Conservation (phyloP, 2,888 invertebrate genomes). For the Buathra laborator region DNA sequence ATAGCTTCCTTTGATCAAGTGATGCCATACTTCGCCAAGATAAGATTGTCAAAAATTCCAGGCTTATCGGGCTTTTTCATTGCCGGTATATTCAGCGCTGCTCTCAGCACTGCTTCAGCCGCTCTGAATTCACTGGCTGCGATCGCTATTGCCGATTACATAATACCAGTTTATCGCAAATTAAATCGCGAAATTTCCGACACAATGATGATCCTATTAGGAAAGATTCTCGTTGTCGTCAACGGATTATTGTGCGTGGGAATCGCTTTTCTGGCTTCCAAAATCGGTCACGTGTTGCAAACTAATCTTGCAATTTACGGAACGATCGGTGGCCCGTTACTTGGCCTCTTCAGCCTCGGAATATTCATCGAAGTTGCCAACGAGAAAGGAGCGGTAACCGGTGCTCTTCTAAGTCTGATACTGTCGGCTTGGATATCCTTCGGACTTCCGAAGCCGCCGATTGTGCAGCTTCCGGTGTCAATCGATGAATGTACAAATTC, state of each 20-base stretch:
- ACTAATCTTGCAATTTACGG: constrained; percentile 94
- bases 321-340: constrained; percentile 93
- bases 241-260: constrained; percentile 77
- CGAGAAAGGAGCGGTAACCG: constrained; percentile 80
- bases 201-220: constrained; percentile 90
- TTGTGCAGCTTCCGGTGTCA: constrained; percentile 72
- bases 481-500: constrained; percentile 73
- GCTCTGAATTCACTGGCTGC: constrained; percentile 96
- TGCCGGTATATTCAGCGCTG: constrained; percentile 94
- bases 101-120: constrained; percentile 96
- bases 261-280: constrained; percentile 77
- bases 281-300: constrained; percentile 80
- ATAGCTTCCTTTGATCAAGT: constrained; percentile 90
- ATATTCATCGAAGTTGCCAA: constrained; percentile 95
- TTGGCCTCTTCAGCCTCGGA: constrained; percentile 95
- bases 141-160: constrained; percentile 95
- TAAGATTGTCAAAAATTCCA: constrained; percentile 86
- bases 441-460: constrained; percentile 75
- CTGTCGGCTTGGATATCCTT: constrained; percentile 75
- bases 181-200: constrained; percentile 90
- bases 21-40: constrained; percentile 92
- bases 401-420: constrained; percentile 72
- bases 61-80: constrained; percentile 83
- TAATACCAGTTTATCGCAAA: constrained; percentile 86
- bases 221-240: constrained; percentile 75